These are phyloP conservation scores for Drosophila elegans DNA, from an alignment of 1,140 invertebrate species.

Conservation along the genomic window DNA sequence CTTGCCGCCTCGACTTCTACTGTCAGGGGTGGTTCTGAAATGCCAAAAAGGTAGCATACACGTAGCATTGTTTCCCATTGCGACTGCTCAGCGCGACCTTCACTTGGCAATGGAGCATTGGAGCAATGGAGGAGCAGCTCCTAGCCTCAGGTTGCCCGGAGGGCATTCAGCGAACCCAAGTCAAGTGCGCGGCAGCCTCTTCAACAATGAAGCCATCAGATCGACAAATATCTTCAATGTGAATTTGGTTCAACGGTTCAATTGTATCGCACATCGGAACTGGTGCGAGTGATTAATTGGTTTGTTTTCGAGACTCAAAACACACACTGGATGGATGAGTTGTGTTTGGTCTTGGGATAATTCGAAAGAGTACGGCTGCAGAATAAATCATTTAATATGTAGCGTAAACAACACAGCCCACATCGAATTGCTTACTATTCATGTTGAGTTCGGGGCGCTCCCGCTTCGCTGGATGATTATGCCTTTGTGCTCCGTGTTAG, in stretches of 20 bases:
- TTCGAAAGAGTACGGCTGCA: conserved; percentile 18
- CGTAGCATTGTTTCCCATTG: conserved; percentile 29
- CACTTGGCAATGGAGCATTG: conserved; percentile 64
- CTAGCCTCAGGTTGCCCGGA: conserved; percentile 40
- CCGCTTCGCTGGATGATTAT: conserved; percentile 59
- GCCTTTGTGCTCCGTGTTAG: conserved; percentile 45
- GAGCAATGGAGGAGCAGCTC: conserved; percentile 40
- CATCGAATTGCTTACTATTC: conserved; percentile 47
- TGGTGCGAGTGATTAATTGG: conserved; percentile 72
- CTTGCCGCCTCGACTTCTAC: conserved; percentile 26
- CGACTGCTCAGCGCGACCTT: conserved; percentile 42
- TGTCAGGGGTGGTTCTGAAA: conserved; percentile 49
- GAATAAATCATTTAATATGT: conserved; percentile 56
- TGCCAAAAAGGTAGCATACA: conserved; percentile 50
- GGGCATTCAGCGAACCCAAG: conserved; percentile 39
- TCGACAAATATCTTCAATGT: conserved; percentile 63
- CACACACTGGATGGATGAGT: neutral
- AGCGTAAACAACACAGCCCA: conserved; percentile 58
- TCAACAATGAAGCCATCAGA: conserved; percentile 79
- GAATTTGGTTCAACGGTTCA: conserved; percentile 66
- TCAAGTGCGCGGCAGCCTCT: conserved; percentile 55
- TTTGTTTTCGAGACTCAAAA: conserved; percentile 50
- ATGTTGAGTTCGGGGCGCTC: conserved; percentile 34
- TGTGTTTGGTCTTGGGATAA: conserved; percentile 56
- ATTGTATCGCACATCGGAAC: conserved; percentile 72